phyloP scores from a whole-genome alignment of 2,888 invertebrate species.

The Leptopterna dolabrata region DNA sequence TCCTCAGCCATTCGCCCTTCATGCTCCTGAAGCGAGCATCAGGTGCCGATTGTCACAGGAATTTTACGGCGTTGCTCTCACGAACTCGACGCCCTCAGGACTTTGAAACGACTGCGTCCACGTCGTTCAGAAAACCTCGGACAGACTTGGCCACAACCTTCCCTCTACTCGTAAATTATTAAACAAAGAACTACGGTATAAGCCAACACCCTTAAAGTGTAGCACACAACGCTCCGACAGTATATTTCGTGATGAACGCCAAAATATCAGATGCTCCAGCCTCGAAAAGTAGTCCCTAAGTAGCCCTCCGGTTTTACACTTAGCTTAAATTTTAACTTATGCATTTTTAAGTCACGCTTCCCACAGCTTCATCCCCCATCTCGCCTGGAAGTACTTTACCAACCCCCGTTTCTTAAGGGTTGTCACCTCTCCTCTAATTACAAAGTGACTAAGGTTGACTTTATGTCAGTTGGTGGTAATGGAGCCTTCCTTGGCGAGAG shows the following conservation, averaged over 20 bases:
- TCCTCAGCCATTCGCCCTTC: background rate
- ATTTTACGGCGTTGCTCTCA: background rate
- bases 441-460: slow-evolving; percentile 45
- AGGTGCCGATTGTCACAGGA: background rate
- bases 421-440: slow-evolving; percentile 48
- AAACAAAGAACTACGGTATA: slow-evolving; percentile 2
- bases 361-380: background rate
- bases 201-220: background rate
- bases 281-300: slow-evolving; percentile 44
- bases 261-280: slow-evolving; percentile 39
- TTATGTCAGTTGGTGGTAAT: slow-evolving; percentile 48
- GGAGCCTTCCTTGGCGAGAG: slow-evolving; percentile 3
- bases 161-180: background rate
- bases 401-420: slow-evolving; percentile 28
- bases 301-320: slow-evolving; percentile 47
- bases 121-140: background rate
- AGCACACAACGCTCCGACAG: background rate
- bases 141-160: background rate
- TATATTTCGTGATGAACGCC: slow-evolving; percentile 51
- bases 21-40: background rate
- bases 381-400: background rate
- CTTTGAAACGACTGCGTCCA: background rate
- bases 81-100: background rate
- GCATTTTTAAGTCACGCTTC: slow-evolving; percentile 47
- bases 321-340: slow-evolving; percentile 52